Percentiles rank a stretch among this genome's conserved stretches.
Evolutionary conservation across 2,113 vertebrate genomes (phyloP).

Genomic region (Mormyrus lacerda): DNA sequence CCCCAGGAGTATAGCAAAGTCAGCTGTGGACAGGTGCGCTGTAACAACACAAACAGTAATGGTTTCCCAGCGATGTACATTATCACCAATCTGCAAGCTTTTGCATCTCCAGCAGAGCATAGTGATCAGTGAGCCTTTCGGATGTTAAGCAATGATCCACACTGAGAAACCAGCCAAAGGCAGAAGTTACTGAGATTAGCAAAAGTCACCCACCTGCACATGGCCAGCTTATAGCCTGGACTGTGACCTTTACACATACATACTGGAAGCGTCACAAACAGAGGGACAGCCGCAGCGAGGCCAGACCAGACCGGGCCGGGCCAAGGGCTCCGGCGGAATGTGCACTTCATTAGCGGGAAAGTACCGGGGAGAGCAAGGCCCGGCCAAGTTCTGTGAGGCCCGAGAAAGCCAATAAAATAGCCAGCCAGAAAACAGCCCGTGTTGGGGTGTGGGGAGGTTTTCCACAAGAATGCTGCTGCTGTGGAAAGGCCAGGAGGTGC

Average conservation of each 20-base stretch:
- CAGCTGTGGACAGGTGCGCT: not conserved
- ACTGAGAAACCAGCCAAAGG: not conserved
- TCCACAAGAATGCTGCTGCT: slow-evolving; percentile 32
- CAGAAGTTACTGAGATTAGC: not conserved
- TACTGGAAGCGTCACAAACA: slow-evolving; percentile 28
- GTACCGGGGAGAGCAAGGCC: slow-evolving; percentile 48
- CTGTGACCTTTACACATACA: not conserved
- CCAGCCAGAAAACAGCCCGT: slow-evolving; percentile 48
- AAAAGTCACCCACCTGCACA: not conserved
- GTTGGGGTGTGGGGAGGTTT: slow-evolving; percentile 30
- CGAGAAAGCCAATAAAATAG: slow-evolving; percentile 58
- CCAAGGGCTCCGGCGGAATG: slow-evolving; percentile 47
- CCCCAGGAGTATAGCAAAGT: not conserved
- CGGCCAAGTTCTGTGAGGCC: slow-evolving; percentile 61
- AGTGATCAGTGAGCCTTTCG: not conserved
- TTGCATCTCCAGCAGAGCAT: not conserved
- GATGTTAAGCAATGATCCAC: not conserved
- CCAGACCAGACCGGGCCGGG: not conserved
- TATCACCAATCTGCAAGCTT: not conserved
- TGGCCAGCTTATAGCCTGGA: not conserved
- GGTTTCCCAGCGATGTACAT: not conserved
- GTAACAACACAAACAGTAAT: not conserved
- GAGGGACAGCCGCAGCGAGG: slow-evolving; percentile 46
- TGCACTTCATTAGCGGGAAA: slow-evolving; percentile 67
- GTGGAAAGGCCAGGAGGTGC: slow-evolving; percentile 22